Evolutionary conservation across 2,113 vertebrate genomes (phyloP), one percentile per base, ranked within the genome.

Genomic region (Solea solea): DNA sequence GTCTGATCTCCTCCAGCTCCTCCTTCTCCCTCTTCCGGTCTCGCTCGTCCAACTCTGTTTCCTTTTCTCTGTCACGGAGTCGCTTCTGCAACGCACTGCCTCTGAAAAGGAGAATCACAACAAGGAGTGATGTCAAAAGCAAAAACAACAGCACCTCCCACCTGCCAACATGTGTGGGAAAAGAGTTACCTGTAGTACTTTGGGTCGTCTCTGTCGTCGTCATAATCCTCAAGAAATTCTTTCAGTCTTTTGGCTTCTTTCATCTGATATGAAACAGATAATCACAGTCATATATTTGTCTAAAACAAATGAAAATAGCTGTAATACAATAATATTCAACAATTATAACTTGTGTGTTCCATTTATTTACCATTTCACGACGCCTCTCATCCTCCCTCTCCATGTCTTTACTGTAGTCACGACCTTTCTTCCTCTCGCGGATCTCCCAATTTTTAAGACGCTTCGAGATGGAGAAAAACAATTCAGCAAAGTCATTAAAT

Each of bases 181-280:
- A 10, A 52, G 9, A 13, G 34, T 65, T 45, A 91, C 98, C 96
- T 96, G 89, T 98, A 99, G 83, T 98, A 99, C 85, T 99, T 99
- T 7, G 96, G 97, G 86, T 99, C 98, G 55, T 99, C 98, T 92
- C 97, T 87, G 76, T 98, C 97, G 70, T 99, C 98, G 79, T 99
- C 97, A 68, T 99, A 99, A 81, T 99, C 98, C 90, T 99, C 98
- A 76, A 99, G 93, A 86, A 99, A 99, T 83, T 99, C 98, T 88
- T 99, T 99, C 57, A 99, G 90, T 76, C 97, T 89, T 89, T 99
- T 99, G 65, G 95, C 98, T 94, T 99, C 98, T 94, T 99, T 99
- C 79, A 96, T 95, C 98, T 99, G 84, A 67, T 28, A 44, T 54
- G 28, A 69, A 72, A 64, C 7, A 75, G 21, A 5, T n/a, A 58